A percentile compares a stretch with the other conserved stretches of the same genome.
phyloP scores from a whole-genome alignment of 2,113 vertebrate species.

The Okapia johnstoni region DNA sequence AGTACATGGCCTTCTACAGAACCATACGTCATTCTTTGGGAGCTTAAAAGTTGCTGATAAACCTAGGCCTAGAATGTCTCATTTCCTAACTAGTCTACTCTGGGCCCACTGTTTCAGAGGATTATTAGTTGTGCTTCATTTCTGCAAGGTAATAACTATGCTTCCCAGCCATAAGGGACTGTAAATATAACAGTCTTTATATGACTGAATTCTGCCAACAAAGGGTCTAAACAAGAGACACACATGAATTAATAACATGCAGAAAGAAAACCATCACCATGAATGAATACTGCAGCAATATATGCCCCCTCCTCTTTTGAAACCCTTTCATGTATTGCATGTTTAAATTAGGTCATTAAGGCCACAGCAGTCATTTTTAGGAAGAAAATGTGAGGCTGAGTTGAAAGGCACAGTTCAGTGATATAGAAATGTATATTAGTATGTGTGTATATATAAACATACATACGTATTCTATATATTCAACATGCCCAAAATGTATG shows the following conservation, averaged over 20 bases:
- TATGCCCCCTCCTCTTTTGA: background rate
- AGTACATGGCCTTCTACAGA: background rate
- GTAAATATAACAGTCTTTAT: conserved; percentile 47
- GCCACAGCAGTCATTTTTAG: background rate
- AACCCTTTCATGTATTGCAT: background rate
- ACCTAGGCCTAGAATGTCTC: background rate
- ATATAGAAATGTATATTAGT: background rate
- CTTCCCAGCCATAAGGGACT: conserved; percentile 50
- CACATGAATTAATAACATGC: conserved; percentile 19
- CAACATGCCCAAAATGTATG: background rate
- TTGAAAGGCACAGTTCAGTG: background rate
- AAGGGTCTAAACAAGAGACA: background rate
- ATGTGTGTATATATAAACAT: background rate
- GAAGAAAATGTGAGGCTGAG: background rate
- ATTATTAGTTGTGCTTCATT: conserved; percentile 65
- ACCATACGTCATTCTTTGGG: background rate
- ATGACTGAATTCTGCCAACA: background rate
- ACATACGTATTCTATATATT: background rate
- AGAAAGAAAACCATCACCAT: conserved; percentile 37
- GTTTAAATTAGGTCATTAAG: conserved; percentile 16
- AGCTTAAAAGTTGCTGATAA: conserved; percentile 31
- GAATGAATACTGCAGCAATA: background rate
- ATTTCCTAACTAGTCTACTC: background rate
- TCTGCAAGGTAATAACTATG: conserved; percentile 45
- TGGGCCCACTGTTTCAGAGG: background rate